Base-by-base conservation (phyloP, 2,888 invertebrate genomes). In the Kuschelorhynchus macadamiae region DNA sequence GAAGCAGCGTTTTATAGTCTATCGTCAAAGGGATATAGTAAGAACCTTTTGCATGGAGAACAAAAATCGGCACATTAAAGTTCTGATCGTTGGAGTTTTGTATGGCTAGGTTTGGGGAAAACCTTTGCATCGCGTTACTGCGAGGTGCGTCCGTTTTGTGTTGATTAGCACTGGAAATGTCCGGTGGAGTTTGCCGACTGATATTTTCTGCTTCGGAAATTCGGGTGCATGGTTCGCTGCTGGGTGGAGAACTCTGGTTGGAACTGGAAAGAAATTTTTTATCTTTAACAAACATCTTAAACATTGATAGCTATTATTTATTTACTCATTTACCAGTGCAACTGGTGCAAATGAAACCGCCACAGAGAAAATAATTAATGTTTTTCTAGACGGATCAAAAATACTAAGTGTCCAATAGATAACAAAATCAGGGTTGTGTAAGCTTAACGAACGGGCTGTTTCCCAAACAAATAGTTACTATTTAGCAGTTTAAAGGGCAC, bases 1-100 rank as follows among this genome's bases (percentile, higher is more conserved):
- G 91, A 78, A 90, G 82, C 55, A 95, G 81, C 33, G 91, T 86
- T 52, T 91, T 87, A 77, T 91, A 90, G 75, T 94, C 94, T 56
- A 96, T 87, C 71, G 91, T 92, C 67, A 96, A 84, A 0, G 97
- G 96, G 59, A 97, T 89, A 85, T 97, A 97, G 84, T 92, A 96
- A 49, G 90, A 88, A 39, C 96, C 96, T 71, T 91, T 90, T n/a
- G 95, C 89, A 82, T 96, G 95, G 33, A 97, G 85, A 1, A 95
- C 96, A 82, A 97, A 97, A 36, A 96, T 92, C 0, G 97, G 96
- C 50, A 96, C 91, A 52, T 88, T 87, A 72, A 88, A 85, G 12
- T 83, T 83, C 25, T 75, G 76, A 5, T 62, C 63, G 7, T 8
- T 25, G 12, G 36, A 7, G 14, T 18, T 33, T 9, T 49, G 36